Conservation (phyloP, 2,797 vertebrate species). For the Enteromius paludinosus region DNA sequence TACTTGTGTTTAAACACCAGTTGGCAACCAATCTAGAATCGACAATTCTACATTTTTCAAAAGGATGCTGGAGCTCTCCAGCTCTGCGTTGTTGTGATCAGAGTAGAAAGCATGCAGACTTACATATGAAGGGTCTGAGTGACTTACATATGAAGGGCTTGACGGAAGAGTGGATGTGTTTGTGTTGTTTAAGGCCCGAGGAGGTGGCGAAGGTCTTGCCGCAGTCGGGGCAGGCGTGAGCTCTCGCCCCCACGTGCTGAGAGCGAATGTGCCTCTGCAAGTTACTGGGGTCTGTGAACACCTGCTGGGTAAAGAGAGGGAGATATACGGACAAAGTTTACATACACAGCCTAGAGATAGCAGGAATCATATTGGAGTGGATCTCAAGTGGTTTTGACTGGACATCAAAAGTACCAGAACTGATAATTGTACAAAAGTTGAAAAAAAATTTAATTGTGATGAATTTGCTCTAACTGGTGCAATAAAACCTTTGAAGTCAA, state of each 20-base stretch:
- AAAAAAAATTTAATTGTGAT: not conserved
- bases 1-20: slow-evolving; percentile 7
- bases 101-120: slow-evolving; percentile 74
- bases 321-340: slow-evolving; percentile 69
- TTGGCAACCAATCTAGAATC: not conserved
- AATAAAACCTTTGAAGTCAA: not conserved
- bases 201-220: slow-evolving; percentile 99
- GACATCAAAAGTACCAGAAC: not conserved
- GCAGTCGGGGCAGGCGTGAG: slow-evolving; percentile 98
- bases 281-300: slow-evolving; percentile 99
- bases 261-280: slow-evolving; percentile 99
- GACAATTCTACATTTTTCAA: not conserved
- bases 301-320: slow-evolving; percentile 94
- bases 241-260: slow-evolving; percentile 96
- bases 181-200: slow-evolving; percentile 99
- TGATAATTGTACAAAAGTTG: not conserved
- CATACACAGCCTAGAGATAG: slow-evolving; percentile 51
- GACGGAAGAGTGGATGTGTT: slow-evolving; percentile 99
- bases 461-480: not conserved
- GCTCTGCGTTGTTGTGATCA: slow-evolving; percentile 39
- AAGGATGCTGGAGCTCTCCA: slow-evolving; percentile 41
- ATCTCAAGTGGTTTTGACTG: not conserved
- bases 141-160: slow-evolving; percentile 99
- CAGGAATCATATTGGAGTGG: not conserved
- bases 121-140: slow-evolving; percentile 87